These are phyloP conservation scores for Otus sunia DNA, from an alignment of 2,113 vertebrate species.

Conservation along the genomic window DNA sequence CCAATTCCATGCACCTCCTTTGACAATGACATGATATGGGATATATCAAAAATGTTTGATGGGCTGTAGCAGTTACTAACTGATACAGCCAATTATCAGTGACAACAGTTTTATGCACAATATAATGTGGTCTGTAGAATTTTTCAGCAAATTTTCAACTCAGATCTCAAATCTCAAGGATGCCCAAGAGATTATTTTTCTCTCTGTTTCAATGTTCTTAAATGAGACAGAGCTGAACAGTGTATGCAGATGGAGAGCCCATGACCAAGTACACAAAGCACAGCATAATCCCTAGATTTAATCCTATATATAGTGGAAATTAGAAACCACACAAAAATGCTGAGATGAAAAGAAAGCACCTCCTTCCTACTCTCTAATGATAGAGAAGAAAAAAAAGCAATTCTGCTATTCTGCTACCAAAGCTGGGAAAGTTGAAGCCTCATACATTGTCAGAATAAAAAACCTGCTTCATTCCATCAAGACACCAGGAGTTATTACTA, in stretches of 20 bases:
- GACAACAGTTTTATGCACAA: not conserved
- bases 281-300: not conserved
- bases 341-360: not conserved
- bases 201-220: not conserved
- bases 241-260: not conserved
- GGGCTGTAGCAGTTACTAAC: not conserved
- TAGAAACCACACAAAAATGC: not conserved
- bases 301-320: not conserved
- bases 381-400: not conserved
- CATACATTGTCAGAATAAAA: not conserved
- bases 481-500: not conserved
- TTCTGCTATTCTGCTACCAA: not conserved
- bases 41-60: not conserved
- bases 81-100: not conserved
- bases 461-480: not conserved
- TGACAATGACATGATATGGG: not conserved
- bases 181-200: not conserved
- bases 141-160: not conserved
- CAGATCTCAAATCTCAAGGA: not conserved
- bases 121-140: not conserved
- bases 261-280: not conserved
- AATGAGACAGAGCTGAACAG: not conserved
- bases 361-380: not conserved
- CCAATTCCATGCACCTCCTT: not conserved
- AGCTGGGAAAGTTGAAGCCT: not conserved